Evolutionary conservation across 2,113 vertebrate genomes (phyloP).

Genomic region (Anser cygnoides): DNA sequence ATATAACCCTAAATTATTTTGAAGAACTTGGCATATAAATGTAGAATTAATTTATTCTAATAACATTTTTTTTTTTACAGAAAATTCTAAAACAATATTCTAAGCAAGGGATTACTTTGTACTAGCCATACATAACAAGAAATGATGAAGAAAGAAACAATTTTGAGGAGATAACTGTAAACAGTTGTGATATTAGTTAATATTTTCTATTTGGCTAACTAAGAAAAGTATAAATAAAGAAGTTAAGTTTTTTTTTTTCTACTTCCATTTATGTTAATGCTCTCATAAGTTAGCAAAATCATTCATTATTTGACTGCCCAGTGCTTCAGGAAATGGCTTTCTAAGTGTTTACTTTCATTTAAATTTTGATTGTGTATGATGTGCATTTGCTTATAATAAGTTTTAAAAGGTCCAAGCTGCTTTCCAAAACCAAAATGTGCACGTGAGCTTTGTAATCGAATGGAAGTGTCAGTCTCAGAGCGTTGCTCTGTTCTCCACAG

Average conservation of each 20-base stretch:
- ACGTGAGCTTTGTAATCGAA: not conserved
- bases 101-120: not conserved
- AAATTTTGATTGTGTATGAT: not conserved
- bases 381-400: not conserved
- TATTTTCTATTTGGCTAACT: not conserved
- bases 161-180: not conserved
- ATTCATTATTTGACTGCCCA: not conserved
- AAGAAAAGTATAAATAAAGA: not conserved
- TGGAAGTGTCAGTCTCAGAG: not conserved
- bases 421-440: not conserved
- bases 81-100: not conserved
- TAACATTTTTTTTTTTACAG: not conserved
- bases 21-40: not conserved
- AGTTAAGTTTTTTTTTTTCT: not conserved
- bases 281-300: not conserved
- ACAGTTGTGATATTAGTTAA: not conserved
- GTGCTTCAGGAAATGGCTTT: not conserved
- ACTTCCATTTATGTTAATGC: not conserved
- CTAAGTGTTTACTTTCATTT: not conserved
- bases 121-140: not conserved
- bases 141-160: not conserved
- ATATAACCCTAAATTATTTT: not conserved
- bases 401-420: not conserved
- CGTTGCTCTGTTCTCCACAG: not conserved
- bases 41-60: not conserved